phyloP scores from a whole-genome alignment of 2,797 vertebrate species.

The Sebastes hubbsi region DNA sequence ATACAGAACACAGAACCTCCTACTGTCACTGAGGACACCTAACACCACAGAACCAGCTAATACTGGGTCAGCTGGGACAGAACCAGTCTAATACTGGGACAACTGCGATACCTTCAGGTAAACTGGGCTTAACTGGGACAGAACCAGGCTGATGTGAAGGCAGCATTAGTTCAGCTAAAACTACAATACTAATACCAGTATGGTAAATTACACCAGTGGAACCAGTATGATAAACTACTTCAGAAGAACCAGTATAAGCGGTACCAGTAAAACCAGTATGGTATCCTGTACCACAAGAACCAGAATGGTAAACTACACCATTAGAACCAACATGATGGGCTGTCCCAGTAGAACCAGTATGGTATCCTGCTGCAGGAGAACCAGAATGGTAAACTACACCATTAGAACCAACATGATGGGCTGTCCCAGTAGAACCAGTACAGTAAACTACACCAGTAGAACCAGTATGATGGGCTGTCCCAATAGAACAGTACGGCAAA shows the following conservation, averaged over 20 bases:
- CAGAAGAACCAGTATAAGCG: not conserved
- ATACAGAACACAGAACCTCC: slow-evolving; percentile 31
- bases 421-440: not conserved
- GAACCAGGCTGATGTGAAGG: not conserved
- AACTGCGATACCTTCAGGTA: not conserved
- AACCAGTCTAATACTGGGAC: not conserved
- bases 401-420: not conserved
- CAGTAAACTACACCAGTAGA: too few relatives aligned
- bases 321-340: not conserved
- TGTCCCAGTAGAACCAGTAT: too few relatives aligned
- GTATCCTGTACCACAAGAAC: not conserved
- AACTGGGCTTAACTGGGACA: not conserved
- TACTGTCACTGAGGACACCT: slow-evolving; percentile 16
- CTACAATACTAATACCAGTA: not conserved
- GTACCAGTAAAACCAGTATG: not conserved
- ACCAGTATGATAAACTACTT: not conserved
- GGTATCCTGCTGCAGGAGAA: not conserved
- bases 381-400: not conserved
- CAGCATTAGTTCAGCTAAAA: not conserved
- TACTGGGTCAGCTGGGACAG: not conserved
- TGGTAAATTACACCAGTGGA: not conserved
- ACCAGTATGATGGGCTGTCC: too few relatives aligned
- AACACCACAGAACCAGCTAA: slow-evolving; percentile 16
- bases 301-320: not conserved
- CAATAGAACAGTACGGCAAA: too few relatives aligned